Evolutionary conservation across 92 coral and sea anemone genomes (phyloP), one percentile per base, ranked within the genome.

Genomic region (Palythoa caribaeorum): DNA sequence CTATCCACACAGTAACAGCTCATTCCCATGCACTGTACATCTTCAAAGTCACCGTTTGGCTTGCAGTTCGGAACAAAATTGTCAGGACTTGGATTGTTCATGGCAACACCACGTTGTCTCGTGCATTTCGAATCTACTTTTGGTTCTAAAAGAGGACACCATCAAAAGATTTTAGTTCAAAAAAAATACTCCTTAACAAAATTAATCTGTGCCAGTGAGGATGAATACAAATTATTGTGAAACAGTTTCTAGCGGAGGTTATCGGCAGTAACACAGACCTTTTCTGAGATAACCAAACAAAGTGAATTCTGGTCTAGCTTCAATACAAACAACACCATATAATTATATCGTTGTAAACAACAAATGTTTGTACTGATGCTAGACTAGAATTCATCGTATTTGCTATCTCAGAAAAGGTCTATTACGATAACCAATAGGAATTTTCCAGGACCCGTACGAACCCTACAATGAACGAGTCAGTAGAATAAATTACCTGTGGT

Each of bases 1-100:
- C 84, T 74, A 86, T 94, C 94, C 28, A 93, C 88, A 65, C 96
- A 94, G 89, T 87, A 94, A 63, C 96, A 94, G 76, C 83, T 92
- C 66, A 88, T 79, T 16, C 85, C 92, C 70, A 88, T 50, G 65
- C 96, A 94, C 90, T 94, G 96, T 44, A 89, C 87, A 17, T 78
- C 83, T 59, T 87, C 88, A 70, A 87, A 94, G 38, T 78, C 84
- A 13, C 96, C 96, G 57, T 88, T 77, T 6, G 89, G 70, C 66
- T 79, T 79, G 74, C 96, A 94, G 52, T 35, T 51, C 37, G 96
- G 96, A 47, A 87, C 76, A 48, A 91, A 89, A 36, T 83, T 83
- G 54, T 91, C 90, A 76, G 87, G 50, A 11, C 55, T 47, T n/a
- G 85, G 85, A 44, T 62, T 62, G n/a, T 65, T 63, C 38, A 80